Conservation (phyloP, 2,113 vertebrate species). For the Vulpes vulpes region DNA sequence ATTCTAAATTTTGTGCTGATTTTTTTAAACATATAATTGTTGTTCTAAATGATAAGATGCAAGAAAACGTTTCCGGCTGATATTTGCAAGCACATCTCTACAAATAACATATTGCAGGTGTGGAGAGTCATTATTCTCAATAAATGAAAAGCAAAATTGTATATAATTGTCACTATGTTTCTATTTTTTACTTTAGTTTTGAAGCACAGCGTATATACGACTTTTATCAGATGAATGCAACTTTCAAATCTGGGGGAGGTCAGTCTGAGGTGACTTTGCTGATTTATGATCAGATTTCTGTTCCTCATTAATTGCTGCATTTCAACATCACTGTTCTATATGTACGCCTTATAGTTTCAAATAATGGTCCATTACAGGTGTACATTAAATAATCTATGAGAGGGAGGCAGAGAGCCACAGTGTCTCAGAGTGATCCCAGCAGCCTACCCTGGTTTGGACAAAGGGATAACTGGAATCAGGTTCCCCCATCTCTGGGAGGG, state of each 20-base stretch:
- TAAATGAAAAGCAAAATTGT: slow-evolving; percentile 57
- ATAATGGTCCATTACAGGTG: background rate
- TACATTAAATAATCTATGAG: background rate
- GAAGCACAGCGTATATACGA: background rate
- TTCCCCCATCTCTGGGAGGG: background rate
- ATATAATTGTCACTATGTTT: slow-evolving; percentile 64
- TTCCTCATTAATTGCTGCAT: background rate
- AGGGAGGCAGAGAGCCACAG: background rate
- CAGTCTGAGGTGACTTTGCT: slow-evolving; percentile 9
- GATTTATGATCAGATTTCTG: background rate
- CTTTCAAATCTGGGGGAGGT: slow-evolving; percentile 26
- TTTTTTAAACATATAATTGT: slow-evolving; percentile 56
- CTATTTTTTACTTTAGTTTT: slow-evolving; percentile 55
- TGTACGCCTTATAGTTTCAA: background rate
- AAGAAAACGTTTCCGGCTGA: slow-evolving; percentile 41
- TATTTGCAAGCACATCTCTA: slow-evolving; percentile 67
- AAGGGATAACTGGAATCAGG: background rate
- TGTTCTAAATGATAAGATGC: slow-evolving; percentile 57
- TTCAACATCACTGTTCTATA: background rate
- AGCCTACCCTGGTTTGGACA: background rate
- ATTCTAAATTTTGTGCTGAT: slow-evolving; percentile 63
- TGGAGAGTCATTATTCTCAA: slow-evolving; percentile 64
- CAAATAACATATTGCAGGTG: slow-evolving; percentile 73
- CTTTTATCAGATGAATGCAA: background rate
- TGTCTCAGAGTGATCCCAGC: background rate